Conservation (phyloP, 1,140 invertebrate species). For the Scaptomyza pallida region DNA sequence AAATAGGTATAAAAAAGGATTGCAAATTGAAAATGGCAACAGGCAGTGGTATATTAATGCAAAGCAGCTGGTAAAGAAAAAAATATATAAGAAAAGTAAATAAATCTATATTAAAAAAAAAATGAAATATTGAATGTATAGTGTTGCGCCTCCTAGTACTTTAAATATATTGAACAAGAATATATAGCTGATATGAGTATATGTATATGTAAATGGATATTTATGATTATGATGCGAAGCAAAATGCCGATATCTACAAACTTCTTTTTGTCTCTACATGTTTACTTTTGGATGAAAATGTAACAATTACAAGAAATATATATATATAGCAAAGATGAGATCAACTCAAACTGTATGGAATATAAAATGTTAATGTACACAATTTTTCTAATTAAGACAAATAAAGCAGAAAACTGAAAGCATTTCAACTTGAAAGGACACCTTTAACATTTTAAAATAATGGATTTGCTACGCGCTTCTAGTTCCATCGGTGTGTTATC, state of each 20-base stretch:
- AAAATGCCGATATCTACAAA: constrained; percentile 52
- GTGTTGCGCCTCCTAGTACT: constrained; percentile 78
- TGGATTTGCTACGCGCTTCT: neutral
- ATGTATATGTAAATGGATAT: constrained; percentile 71
- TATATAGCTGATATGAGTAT: constrained; percentile 65
- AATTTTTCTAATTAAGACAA: constrained; percentile 77
- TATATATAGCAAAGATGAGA: constrained; percentile 48
- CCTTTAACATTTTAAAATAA: neutral
- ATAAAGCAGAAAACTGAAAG: constrained; percentile 60
- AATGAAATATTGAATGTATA: constrained; percentile 75
- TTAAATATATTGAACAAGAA: constrained; percentile 69
- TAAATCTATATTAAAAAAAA: constrained; percentile 41
- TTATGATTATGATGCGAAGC: constrained; percentile 51
- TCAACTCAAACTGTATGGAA: constrained; percentile 52
- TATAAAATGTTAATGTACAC: constrained; percentile 78
- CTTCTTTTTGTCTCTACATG: constrained; percentile 58
- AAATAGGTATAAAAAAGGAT: constrained; percentile 46
- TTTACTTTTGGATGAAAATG: constrained; percentile 50
- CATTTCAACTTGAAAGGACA: constrained; percentile 27
- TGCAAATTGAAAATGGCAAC: constrained; percentile 25
- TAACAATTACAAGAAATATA: constrained; percentile 36
- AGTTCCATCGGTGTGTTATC: neutral
- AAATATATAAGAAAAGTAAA: constrained; percentile 38
- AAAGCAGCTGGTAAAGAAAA: constrained; percentile 25
- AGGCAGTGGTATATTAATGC: constrained; percentile 14